Conservation (phyloP, 37 sponge, comb jelly and placozoan species). For the Halisarca cf. caerulea region DNA sequence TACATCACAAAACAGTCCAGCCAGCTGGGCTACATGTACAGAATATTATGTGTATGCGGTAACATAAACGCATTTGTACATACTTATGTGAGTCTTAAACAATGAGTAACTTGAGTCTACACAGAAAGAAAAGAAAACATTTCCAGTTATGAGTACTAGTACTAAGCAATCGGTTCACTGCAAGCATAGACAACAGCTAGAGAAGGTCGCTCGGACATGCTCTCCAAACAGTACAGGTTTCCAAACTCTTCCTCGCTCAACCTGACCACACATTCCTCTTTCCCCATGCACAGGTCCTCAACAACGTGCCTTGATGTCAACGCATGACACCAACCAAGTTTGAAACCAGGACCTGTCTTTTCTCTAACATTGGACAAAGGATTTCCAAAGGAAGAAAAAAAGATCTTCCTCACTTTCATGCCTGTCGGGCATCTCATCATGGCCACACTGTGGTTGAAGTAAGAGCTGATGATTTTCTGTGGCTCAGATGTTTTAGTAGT, state of each 20-base stretch:
- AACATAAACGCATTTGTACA: too few species aligned
- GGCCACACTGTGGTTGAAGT: background rate
- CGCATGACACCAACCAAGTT: conserved; percentile 5
- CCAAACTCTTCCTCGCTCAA: conserved; percentile 11
- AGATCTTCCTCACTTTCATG: background rate
- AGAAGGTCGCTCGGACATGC: background rate
- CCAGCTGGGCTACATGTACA: too few species aligned
- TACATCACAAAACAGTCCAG: too few species aligned
- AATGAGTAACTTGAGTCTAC: too few species aligned
- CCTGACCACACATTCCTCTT: background rate
- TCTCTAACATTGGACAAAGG: background rate
- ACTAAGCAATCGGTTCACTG: background rate
- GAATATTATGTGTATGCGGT: too few species aligned
- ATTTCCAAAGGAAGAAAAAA: conserved; percentile 10
- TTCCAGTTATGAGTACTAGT: too few species aligned
- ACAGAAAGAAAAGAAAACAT: too few species aligned
- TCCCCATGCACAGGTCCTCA: conserved; percentile 12
- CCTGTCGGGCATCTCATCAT: background rate
- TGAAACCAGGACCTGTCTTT: background rate
- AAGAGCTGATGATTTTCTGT: background rate
- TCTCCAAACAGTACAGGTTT: background rate
- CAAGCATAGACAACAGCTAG: conserved; percentile 25
- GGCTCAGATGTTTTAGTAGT: conserved; percentile 5
- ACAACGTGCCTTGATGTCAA: background rate
- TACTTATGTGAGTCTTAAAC: too few species aligned